A percentile compares a stretch with the other conserved stretches of the same genome.
phyloP scores from a whole-genome alignment of 2,113 vertebrate genomes.

The Jaculus jaculus region DNA sequence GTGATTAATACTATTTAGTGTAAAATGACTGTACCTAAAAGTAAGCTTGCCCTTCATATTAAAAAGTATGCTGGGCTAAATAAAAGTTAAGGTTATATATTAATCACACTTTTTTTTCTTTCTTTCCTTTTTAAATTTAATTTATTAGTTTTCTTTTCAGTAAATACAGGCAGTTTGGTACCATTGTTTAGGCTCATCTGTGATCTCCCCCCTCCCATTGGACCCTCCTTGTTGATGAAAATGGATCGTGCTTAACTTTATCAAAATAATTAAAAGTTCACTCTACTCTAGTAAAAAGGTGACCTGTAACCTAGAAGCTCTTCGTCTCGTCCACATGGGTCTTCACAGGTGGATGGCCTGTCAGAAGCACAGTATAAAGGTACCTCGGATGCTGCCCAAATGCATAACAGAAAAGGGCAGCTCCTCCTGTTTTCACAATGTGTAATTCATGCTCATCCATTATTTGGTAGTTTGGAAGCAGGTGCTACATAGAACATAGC shows the following conservation, averaged over 20 bases:
- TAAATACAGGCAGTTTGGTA: too few species aligned
- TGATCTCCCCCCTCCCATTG: too few species aligned
- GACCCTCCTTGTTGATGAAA: too few species aligned
- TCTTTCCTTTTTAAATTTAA: too few species aligned
- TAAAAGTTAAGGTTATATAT: constrained; percentile 21
- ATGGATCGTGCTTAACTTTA: constrained; percentile 7
- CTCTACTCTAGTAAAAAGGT: not conserved
- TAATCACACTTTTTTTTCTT: constrained; percentile 18
- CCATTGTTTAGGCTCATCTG: too few species aligned
- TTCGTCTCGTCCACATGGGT: not conserved
- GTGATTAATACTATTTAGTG: not conserved
- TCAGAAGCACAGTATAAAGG: constrained; percentile 10
- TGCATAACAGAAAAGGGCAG: constrained; percentile 28
- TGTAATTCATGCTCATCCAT: constrained; percentile 81
- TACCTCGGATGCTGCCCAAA: constrained; percentile 22
- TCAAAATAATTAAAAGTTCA: constrained; percentile 13
- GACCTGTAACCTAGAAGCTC: not conserved
- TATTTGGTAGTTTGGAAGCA: constrained; percentile 75
- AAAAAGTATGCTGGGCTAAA: not conserved
- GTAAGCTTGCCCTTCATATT: not conserved
- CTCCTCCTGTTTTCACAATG: constrained; percentile 51
- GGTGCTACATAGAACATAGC: constrained; percentile 52
- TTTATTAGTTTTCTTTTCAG: too few species aligned
- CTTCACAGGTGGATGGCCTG: not conserved
- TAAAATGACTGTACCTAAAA: not conserved